phyloP scores from a whole-genome alignment of 92 coral and sea anemone genomes.

The Phenganax subtilis region DNA sequence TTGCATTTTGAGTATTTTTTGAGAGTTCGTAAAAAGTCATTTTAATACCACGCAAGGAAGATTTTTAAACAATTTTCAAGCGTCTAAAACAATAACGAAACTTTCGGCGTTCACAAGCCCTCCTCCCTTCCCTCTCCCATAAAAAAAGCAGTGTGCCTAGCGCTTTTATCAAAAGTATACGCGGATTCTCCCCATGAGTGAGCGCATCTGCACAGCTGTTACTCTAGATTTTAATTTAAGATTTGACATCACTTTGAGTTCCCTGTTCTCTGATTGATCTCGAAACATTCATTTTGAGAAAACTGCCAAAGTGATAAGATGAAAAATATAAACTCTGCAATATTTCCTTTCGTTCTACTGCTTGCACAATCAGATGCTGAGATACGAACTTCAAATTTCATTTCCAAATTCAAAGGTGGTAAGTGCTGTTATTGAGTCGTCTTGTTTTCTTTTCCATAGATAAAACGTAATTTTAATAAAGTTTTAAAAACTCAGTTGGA shows the following conservation, averaged over 20 bases:
- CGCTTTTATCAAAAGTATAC: background rate
- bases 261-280: background rate
- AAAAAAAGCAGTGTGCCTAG: slow-evolving; percentile 43
- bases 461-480: background rate
- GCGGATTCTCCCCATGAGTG: background rate
- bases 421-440: background rate
- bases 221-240: background rate
- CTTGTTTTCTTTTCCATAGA: background rate
- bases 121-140: background rate
- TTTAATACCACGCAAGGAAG: too few relatives aligned
- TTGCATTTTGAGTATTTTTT: too few relatives aligned
- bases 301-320: background rate
- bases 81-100: too few relatives aligned
- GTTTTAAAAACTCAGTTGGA: background rate
- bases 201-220: background rate
- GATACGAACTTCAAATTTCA: background rate
- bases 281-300: background rate
- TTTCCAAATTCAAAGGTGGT: background rate
- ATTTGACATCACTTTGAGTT: too few relatives aligned
- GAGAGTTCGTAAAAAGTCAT: too few relatives aligned
- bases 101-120: too few relatives aligned
- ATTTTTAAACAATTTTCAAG: too few relatives aligned
- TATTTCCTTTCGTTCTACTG: background rate
- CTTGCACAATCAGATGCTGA: background rate
- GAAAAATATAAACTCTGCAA: background rate